Base-by-base conservation (phyloP, 2,797 vertebrate species). In the Hemibagrus guttatus region DNA sequence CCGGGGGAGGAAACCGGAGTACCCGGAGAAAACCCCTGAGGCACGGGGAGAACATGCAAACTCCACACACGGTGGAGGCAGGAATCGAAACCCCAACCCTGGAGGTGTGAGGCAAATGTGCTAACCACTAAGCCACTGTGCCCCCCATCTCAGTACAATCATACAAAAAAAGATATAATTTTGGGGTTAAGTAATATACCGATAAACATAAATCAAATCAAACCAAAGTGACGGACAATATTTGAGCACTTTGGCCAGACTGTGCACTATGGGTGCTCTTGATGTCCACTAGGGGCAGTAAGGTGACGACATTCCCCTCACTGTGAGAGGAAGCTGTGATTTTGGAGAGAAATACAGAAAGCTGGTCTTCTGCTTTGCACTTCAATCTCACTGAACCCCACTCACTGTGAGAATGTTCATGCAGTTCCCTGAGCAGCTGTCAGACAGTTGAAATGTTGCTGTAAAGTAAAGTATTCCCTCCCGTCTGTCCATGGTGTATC, bases 251-350 rank as follows among this genome's bases (percentile, higher is more conserved):
- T 61, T 80, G n/a, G 2, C 23, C 42, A 26, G 28, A 64, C n/a
- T 63, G 23, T n/a, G 61, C 4, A 23, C 28, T 23, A 35, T 19
- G 42, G 49, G 46, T 46, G 75, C 6, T 64, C 49, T 59, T 76
- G 14, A 78, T 71, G 49, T 87, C 92, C 92, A 93, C 92, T 90
- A 91, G 92, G 88, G 91, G 91, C 92, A 93, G 90, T 88, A 91
- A 49, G 82, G 87, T 86, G 86, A 35, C 81, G 64, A 6, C 35
- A 64, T 69, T 83, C 79, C 84, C 78, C 13, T 86, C 71, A n/a
- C 42, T 63, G 59, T 39, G 72, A 59, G 23, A 71, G 58, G 42
- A 74, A 52, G 58, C 59, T 49, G 6, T 49, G 61, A 46, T 81
- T 66, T 81, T 31, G 23, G 14, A 81, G 16, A 64, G 61, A 80